Base-by-base conservation (phyloP, 2,888 invertebrate species). In the Synanthedon tipuliformis region DNA sequence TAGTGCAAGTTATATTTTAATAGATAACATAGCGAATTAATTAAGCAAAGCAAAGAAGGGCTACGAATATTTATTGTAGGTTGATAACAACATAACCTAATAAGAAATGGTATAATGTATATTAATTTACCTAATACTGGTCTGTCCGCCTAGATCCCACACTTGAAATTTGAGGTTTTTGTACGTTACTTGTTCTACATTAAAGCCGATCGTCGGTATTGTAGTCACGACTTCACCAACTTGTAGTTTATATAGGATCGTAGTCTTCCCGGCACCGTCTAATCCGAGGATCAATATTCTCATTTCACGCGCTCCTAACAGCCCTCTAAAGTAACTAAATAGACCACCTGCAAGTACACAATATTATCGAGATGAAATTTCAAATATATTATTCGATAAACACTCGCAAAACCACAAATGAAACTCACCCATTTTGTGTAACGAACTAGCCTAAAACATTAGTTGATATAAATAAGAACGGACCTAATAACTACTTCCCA, bases 141-240 rank as follows among this genome's bases (percentile, higher is more conserved):
- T 99, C 81, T 99, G 99, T 66, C 99, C 99, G 53, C 99, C 99
- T 53, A 99, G 90, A 90, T 99, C 98, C 98, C 98, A 98, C 40
- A 96, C 98, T 93, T 99, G 99, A 78, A 99, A 99, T 88, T 98
- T 99, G 61, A 99, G 90, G 89, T 99, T 99, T 90, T 98, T 98
- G 81, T 98, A 99, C 66, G 96, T 96, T 55, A 99, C 98, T 90
- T 98, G 98, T 87, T 99, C 99, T 65, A 99, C 99, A 88, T 99
- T 99, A 87, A 99, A 99, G 50, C 91, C 99, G 80, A 99, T 99
- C 10, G 99, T 99, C 59, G 98, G 96, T 86, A 95, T 99, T 41
- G 99, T 99, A 51, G 98, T 98, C 27, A 99, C 98, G 54, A 99
- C 98, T 88, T 98, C 98, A 15, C 98, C 98, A 55, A 99, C 99